Base-by-base conservation (phyloP, 1,140 invertebrate genomes). In the Drosophila pseudoobscura region DNA sequence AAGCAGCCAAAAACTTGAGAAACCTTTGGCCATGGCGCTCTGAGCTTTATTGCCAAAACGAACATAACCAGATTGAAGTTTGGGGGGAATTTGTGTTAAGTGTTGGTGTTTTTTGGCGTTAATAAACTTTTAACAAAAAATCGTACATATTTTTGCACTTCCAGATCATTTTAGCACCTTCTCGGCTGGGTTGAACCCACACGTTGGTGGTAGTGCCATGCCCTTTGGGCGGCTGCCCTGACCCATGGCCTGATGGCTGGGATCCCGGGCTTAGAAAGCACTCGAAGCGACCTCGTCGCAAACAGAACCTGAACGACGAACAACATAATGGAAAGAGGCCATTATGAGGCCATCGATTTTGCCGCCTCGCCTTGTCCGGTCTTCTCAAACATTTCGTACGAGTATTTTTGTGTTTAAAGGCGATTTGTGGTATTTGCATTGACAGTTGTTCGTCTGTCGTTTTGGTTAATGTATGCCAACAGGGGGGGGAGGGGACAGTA, bases 281-380 rank as follows among this genome's bases (percentile, higher is more conserved):
- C 54, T 74, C 9, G 44, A 35, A 39, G 8, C 41, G 65, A 69
- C 66, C 66, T 69, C 66, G 66, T 39, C 35, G 35, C 35, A 39
- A 39, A 50, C 47, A 29, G 63, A 62, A 63, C 63, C 63, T 35
- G 63, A 66, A 43, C 49, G n/a, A 39, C 51, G 29, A 8, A 46
- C 51, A 54, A 22, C 62, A 52, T 57, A 50, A 56, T 50, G 35
- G 35, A 71, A 66, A 71, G 62, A 62, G 50, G 15, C 15, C 41
- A 75, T 78, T 87, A 88, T 88, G 82, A 88, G 82, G 82, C 82
- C 82, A 87, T 87, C 82, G 82, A 87, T 87, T 87, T 82, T 87
- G 75, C 46, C 26, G 60, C 26, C 60, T 58, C 69, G 44, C 55
- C 47, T 75, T 56, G 51, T 35, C 63, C 47, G 39, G 53, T 69